Percentiles rank a stretch among this genome's conserved stretches.
Conservation (phyloP, 2,113 vertebrate genomes). For the Setophaga kirtlandii region DNA sequence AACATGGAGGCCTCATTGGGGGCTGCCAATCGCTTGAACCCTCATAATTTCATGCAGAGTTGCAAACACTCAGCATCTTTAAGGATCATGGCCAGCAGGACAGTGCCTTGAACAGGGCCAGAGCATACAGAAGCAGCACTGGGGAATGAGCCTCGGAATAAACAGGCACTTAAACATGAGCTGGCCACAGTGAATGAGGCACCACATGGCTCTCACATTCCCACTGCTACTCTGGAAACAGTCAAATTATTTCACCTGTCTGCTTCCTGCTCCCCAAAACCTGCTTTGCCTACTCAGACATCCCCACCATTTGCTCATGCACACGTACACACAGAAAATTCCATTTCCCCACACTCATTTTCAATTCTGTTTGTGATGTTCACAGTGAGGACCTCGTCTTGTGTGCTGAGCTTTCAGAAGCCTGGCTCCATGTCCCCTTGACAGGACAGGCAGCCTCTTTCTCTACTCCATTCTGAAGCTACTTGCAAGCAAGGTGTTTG, state of each 20-base stretch:
- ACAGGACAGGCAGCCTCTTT: neutral
- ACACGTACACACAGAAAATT: neutral
- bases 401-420: neutral
- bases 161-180: neutral
- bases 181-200: neutral
- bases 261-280: neutral
- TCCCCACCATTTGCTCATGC: neutral
- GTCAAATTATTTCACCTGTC: neutral
- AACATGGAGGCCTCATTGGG: neutral
- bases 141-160: neutral
- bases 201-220: neutral
- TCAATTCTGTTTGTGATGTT: neutral
- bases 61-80: neutral
- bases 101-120: neutral
- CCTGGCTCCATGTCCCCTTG: neutral
- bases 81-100: neutral
- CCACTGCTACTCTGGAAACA: neutral
- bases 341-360: neutral
- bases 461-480: neutral
- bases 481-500: neutral
- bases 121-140: neutral
- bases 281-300: neutral
- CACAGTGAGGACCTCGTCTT: rapidly evolving
- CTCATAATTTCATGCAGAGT: neutral
- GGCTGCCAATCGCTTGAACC: neutral